Conservation (phyloP, 2,888 invertebrate species). For the Pemphredon lugubris region DNA sequence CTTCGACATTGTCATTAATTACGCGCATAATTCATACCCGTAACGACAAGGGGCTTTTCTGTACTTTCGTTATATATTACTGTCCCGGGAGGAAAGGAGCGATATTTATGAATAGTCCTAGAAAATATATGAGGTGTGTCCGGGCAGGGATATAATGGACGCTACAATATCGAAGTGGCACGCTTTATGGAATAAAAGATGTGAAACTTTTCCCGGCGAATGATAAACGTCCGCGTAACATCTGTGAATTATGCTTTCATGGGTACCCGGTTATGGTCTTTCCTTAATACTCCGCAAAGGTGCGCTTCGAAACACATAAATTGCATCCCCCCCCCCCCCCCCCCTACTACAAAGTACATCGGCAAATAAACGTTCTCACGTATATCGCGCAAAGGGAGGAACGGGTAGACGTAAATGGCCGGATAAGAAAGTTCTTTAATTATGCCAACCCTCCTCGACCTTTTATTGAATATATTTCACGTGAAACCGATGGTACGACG, state of each 20-base stretch:
- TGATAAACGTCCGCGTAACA: slow-evolving; percentile 45
- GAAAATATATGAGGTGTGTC: slow-evolving; percentile 19
- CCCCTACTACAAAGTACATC: slow-evolving; percentile 27
- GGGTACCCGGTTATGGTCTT: slow-evolving; percentile 26
- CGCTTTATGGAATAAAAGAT: slow-evolving; percentile 38
- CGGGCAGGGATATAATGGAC: slow-evolving; percentile 17
- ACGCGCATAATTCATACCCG: not conserved
- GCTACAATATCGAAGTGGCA: slow-evolving; percentile 16
- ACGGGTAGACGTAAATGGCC: slow-evolving; percentile 1
- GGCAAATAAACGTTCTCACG: slow-evolving; percentile 35
- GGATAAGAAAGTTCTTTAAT: slow-evolving; percentile 5
- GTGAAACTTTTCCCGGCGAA: slow-evolving; percentile 38
- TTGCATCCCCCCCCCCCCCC: slow-evolving; percentile 19
- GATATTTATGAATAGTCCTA: slow-evolving; percentile 22
- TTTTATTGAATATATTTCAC: no score
- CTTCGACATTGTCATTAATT: no score
- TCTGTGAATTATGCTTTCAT: slow-evolving; percentile 45
- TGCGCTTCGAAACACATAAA: slow-evolving; percentile 39
- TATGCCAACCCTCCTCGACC: not conserved
- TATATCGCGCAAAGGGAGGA: slow-evolving; percentile 19
- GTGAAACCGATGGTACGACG: no score
- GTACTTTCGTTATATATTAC: not conserved
- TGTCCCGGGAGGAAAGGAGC: not conserved
- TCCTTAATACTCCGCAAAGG: slow-evolving; percentile 30
- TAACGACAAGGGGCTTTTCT: not conserved